Conservation (phyloP, 2,113 vertebrate species). For the Lampris megalopsis region DNA sequence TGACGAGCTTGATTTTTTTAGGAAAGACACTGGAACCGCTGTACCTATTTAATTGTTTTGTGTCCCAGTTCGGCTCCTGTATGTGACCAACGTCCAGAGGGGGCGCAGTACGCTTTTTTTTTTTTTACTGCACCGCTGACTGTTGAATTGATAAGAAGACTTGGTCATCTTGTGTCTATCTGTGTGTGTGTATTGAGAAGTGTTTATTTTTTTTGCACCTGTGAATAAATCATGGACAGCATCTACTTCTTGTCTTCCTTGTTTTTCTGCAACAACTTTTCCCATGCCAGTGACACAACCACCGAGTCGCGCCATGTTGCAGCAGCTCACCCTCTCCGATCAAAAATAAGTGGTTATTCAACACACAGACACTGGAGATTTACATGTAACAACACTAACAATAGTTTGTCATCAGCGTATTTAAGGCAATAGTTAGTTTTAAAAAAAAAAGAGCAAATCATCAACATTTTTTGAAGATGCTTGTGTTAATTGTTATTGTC, state of each 20-base stretch:
- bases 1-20: conserved; percentile 1
- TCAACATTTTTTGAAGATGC: no score
- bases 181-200: conserved; percentile 30
- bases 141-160: conserved; percentile 30
- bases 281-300: no score
- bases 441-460: not conserved
- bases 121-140: conserved; percentile 44
- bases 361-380: no score
- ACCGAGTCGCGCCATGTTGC: no score
- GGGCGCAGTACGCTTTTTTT: conserved; percentile 2
- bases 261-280: not conserved
- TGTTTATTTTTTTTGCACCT: conserved; percentile 58
- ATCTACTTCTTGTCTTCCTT: not conserved
- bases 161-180: conserved; percentile 58
- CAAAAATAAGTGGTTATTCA: no score
- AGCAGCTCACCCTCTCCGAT: no score
- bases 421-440: no score
- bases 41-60: conserved; percentile 30
- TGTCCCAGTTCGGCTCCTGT: conserved; percentile 1
- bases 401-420: no score
- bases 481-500: no score
- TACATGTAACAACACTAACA: no score
- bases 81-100: not conserved
- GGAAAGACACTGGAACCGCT: conserved; percentile 30
- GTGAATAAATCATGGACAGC: conserved; percentile 67